Evolutionary conservation across 30 jellyfish, hydroid and myxozoan species (phyloP).

Genomic region (Morbakka virulenta): DNA sequence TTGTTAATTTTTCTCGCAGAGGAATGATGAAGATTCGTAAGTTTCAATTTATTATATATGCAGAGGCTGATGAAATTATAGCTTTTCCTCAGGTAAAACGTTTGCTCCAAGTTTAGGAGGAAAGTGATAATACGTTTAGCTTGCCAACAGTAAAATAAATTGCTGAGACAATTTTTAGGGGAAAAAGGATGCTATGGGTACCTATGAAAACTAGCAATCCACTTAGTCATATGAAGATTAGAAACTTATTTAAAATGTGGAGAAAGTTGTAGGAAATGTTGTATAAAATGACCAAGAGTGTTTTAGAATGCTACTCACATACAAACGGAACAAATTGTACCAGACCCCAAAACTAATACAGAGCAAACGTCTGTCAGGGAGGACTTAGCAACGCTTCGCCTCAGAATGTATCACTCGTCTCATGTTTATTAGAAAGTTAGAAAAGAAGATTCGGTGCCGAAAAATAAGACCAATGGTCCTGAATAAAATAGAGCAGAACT

Average conservation of each 20-base stretch:
- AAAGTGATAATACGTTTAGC: no score
- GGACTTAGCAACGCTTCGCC: neutral
- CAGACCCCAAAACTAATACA: neutral
- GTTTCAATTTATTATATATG: neutral
- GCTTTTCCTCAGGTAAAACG: neutral
- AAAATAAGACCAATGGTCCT: neutral
- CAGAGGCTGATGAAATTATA: constrained; percentile 7
- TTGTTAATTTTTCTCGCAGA: neutral
- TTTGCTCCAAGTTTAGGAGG: no score
- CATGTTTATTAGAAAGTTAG: neutral
- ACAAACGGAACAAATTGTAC: no score
- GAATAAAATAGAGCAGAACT: neutral
- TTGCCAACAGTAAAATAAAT: no score
- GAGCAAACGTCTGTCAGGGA: neutral
- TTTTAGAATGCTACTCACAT: no score
- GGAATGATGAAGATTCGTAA: constrained; percentile 4
- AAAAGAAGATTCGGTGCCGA: neutral
- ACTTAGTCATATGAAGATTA: no score
- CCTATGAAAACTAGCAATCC: no score
- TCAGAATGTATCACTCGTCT: neutral
- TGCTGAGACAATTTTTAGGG: no score
- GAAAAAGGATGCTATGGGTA: no score
- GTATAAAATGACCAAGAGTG: no score
- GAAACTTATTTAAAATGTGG: no score
- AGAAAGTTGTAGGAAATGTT: no score